Base-by-base conservation (phyloP, 2,113 vertebrate species). In the Solenodon paradoxus region DNA sequence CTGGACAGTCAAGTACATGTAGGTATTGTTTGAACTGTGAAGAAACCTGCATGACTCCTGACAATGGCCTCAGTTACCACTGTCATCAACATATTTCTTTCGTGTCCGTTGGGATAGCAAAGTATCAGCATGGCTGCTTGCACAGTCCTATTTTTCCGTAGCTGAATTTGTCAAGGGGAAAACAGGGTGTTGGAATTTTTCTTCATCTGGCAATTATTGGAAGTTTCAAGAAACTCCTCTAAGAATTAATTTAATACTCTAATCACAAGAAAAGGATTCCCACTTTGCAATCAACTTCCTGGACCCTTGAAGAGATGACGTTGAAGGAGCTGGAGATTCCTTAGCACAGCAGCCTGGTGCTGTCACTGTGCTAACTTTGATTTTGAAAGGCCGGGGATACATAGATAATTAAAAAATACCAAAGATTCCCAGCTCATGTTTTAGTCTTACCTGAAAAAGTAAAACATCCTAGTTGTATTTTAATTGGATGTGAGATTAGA, bases 131-230 rank as follows among this genome's bases (percentile, higher is more conserved):
- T 30, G 30, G n/a, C 78, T 42, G 22, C 85, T 85, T 72, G 22
- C 61, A 69, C 1, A 2, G 85, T 57, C 40, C 22, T 63, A 2
- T 64, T 91, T 93, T 90, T 75, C 69, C 81, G 55, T 61, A 72
- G 38, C 30, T 51, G 35, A 61, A 26, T 93, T 87, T 90, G 59
- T 96, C 45, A 9, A 22, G 17, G 7, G 69, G 61, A 88, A 88
- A 95, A 94, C 61, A 74, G 13, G 32, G 35, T 63, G n/a, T 78
- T 94, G 6, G 0, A 20, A 88, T 74, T 84, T 11, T 90, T 57
- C 92, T 95, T 92, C 15, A 47, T n/a, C 91, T 86, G 22, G 45
- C 68, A 90, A 78, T 69, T 17, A 86, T 91, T 96, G 95, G 40
- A 93, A 97, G 68, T 71, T 79, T 19, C 51, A 86, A 95, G 45